phyloP scores from a whole-genome alignment of 2,113 vertebrate species.

The Dermatemys mawii region DNA sequence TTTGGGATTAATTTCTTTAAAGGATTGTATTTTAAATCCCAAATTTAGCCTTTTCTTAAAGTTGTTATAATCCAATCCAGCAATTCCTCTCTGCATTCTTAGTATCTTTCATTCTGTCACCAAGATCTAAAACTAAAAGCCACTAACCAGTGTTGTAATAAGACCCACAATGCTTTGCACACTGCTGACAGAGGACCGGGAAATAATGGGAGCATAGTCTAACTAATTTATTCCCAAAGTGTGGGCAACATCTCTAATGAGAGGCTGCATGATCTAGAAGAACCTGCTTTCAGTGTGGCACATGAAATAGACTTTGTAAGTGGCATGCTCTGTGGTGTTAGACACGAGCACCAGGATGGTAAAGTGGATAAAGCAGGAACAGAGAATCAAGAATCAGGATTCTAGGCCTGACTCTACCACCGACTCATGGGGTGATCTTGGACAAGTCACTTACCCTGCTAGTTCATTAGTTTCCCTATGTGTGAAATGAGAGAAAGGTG shows the following conservation, averaged over 20 bases:
- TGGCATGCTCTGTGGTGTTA: background rate
- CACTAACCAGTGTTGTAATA: background rate
- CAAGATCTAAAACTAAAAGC: slow-evolving; percentile 1
- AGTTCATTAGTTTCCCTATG: fast-evolving
- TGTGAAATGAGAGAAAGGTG: background rate
- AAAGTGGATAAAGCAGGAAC: background rate
- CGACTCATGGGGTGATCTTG: background rate
- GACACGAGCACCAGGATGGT: background rate
- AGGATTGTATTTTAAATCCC: background rate
- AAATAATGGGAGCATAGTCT: background rate
- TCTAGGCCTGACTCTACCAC: background rate
- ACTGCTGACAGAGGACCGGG: background rate
- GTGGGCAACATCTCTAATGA: background rate
- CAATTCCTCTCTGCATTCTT: background rate
- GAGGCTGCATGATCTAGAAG: background rate
- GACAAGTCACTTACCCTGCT: background rate
- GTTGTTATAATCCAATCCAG: background rate
- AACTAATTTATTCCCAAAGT: background rate
- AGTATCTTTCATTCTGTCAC: background rate
- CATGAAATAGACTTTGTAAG: background rate
- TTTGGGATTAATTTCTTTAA: slow-evolving; percentile 30
- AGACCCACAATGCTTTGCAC: fast-evolving
- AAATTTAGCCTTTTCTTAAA: slow-evolving; percentile 4
- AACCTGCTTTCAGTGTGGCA: background rate
- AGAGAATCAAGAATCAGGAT: background rate